A percentile compares a stretch with the other conserved stretches of the same genome.
phyloP scores from a whole-genome alignment of 2,113 vertebrate genomes.

The Stictonetta naevosa region DNA sequence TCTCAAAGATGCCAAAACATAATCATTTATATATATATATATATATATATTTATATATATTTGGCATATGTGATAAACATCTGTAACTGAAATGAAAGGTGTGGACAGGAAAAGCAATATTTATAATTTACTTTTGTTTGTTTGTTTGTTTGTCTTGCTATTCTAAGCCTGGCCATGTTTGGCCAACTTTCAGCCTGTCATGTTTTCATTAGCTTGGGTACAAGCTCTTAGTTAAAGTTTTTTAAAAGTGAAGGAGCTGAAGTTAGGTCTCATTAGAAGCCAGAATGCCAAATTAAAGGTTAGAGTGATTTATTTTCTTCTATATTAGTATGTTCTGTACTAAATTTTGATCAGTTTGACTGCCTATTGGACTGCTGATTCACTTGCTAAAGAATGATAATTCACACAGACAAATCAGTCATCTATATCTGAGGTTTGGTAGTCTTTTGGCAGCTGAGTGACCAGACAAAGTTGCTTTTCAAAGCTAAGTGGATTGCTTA shows the following conservation, averaged over 20 bases:
- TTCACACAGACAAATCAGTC: background rate
- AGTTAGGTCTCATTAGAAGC: slow-evolving; percentile 2
- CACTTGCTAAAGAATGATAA: background rate
- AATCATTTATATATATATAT: background rate
- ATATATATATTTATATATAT: background rate
- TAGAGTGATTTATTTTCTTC: slow-evolving; percentile 13
- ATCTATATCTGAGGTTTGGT: background rate
- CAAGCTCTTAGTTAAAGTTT: background rate
- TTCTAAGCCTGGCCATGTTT: background rate
- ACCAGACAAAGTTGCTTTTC: background rate
- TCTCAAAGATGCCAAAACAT: background rate
- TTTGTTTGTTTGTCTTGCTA: background rate
- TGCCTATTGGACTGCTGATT: background rate
- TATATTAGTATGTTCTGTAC: background rate
- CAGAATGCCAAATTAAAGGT: background rate
- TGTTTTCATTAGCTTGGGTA: background rate
- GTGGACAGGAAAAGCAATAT: background rate
- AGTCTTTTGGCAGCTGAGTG: background rate
- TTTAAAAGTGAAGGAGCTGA: background rate
- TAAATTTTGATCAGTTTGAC: background rate
- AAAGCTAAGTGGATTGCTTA: background rate
- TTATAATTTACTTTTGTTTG: background rate
- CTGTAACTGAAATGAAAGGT: background rate
- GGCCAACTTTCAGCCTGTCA: background rate
- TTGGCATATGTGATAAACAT: background rate